Percentiles rank a stretch among this genome's conserved stretches.
phyloP scores from a whole-genome alignment of 2,113 vertebrate genomes.

The Pollachius pollachius region DNA sequence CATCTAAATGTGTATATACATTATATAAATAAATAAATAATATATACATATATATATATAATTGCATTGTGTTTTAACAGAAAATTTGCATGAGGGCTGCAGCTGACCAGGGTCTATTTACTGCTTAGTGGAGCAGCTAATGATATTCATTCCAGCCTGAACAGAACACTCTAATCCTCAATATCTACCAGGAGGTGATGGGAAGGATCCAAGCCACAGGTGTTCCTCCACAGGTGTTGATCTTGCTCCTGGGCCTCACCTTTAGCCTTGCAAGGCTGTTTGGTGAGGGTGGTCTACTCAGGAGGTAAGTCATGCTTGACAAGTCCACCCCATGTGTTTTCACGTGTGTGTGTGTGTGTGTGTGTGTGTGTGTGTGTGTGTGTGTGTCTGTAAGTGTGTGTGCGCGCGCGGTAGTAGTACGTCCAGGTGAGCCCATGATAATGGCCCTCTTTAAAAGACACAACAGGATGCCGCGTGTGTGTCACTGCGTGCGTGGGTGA shows the following conservation, averaged over 20 bases:
- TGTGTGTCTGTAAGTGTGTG: neutral
- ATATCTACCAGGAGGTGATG: too few species aligned
- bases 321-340: neutral
- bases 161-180: neutral
- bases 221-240: too few species aligned
- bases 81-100: neutral
- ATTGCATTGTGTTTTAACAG: too few species aligned
- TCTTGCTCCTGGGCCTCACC: too few species aligned
- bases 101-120: conserved; percentile 42
- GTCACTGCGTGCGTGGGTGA: conserved; percentile 41
- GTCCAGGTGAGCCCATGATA: neutral
- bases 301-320: neutral
- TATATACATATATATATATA: too few species aligned
- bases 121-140: conserved; percentile 48
- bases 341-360: neutral
- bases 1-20: too few species aligned
- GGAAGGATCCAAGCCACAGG: too few species aligned
- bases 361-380: neutral
- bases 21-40: too few species aligned
- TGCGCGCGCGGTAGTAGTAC: neutral
- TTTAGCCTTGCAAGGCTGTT: too few species aligned
- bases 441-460: conserved; percentile 4
- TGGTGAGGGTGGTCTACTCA: too few species aligned
- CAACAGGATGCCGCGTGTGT: conserved; percentile 40
- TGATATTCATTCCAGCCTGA: conserved; percentile 41